phyloP scores from a whole-genome alignment of 2,888 invertebrate genomes.

The Eupeodes latifasciatus region DNA sequence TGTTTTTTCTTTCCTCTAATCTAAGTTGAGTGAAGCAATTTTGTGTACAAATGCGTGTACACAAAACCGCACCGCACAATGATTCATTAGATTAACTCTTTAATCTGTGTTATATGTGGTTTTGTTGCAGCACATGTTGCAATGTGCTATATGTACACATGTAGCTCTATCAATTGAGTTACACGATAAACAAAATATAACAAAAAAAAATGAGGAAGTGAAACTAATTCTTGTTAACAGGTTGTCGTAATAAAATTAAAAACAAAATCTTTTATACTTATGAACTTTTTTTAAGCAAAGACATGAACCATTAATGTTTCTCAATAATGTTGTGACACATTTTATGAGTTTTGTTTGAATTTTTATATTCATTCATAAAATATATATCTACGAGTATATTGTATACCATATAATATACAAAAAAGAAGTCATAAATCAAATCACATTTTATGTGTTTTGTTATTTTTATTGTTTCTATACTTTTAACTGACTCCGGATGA shows the following conservation, averaged over 20 bases:
- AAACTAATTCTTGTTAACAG: constrained; percentile 58
- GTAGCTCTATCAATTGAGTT: neutral
- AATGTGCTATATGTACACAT: neutral
- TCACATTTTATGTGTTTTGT: constrained; percentile 46
- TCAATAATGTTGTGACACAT: constrained; percentile 45
- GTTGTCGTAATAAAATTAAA: constrained; percentile 42
- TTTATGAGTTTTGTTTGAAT: constrained; percentile 28
- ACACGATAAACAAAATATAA: neutral
- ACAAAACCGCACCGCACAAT: constrained; percentile 70
- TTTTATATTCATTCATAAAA: constrained; percentile 75
- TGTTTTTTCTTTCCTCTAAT: neutral
- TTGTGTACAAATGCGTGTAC: constrained; percentile 68
- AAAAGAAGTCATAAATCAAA: constrained; percentile 70
- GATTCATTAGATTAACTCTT: constrained; percentile 64
- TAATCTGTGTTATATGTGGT: constrained; percentile 41
- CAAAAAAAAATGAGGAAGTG: constrained; percentile 54
- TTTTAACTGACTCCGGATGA: constrained; percentile 49
- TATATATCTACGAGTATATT: constrained; percentile 8
- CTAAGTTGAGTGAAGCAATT: constrained; percentile 54
- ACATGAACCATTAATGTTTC: constrained; percentile 28
- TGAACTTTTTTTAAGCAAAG: neutral
- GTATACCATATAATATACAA: neutral
- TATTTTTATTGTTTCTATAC: constrained; percentile 69
- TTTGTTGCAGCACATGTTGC: constrained; percentile 38
- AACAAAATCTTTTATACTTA: neutral